Evolutionary conservation across 1,140 invertebrate species (phyloP), one percentile per base, ranked within the genome.

Genomic region (Drosophila repleta): DNA sequence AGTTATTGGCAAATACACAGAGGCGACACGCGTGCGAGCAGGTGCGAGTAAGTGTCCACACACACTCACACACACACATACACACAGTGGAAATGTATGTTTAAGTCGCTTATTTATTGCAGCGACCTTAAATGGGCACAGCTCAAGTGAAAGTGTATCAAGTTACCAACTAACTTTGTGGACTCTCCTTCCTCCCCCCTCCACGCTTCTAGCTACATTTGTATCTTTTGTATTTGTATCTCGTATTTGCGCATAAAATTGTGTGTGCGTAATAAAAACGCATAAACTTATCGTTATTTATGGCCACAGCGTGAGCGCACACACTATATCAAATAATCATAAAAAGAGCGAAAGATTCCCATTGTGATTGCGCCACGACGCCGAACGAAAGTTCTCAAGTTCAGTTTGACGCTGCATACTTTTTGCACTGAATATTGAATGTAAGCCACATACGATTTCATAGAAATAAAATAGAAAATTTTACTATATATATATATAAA

Each of bases 51-150:
- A 18, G 51, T 39, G 37, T 45, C 13, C 41, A 15, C 52, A 41
- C 62, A 67, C 56, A 52, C n/a, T 4, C 15, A 53, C 17, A 43
- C 53, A 41, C 20, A 17, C 13, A 41, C 53, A 41, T 7, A 26
- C 6, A 24, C 35, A n/a, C 37, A 8, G 0, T 10, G 29, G 29
- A 2, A 32, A 60, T 41, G 63, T 26, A 41, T n/a, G 55, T 29
- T 15, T 75, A 75, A 75, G 73, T 75, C 73, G 73, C 73, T 75
- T 75, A 75, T 75, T 75, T 75, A 75, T 75, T 60, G 73, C 62
- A 60, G 73, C 62, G 68, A 72, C 67, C 62, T 72, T 71, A 66
- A 75, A 75, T 75, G 68, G 56, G 73, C 68, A 75, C 73, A 72
- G 43, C 73, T 66, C 32, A 67, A 75, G 68, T 71, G 73, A 75